Evolutionary conservation across 2,797 vertebrate genomes (phyloP).

Genomic region (Onychomys leucogaster): DNA sequence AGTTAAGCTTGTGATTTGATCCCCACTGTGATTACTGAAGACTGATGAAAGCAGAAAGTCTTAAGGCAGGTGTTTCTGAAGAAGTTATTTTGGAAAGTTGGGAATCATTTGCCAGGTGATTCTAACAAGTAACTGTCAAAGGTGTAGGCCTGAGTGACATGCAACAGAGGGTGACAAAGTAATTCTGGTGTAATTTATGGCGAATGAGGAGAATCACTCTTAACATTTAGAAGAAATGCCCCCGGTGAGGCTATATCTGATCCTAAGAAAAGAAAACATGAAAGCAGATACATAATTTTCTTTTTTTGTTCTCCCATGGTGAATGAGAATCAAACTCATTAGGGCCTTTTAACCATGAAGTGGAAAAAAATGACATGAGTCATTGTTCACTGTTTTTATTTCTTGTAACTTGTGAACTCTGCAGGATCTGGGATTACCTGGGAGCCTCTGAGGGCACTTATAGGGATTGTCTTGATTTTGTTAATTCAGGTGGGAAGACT

Average conservation of each 20-base stretch:
- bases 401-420: background rate
- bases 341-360: background rate
- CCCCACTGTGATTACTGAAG: background rate
- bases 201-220: background rate
- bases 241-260: background rate
- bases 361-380: background rate
- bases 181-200: constrained; percentile 42
- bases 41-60: background rate
- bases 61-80: background rate
- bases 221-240: constrained; percentile 36
- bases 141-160: background rate
- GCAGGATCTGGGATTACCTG: background rate
- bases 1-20: background rate
- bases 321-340: background rate
- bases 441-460: too few relatives aligned
- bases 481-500: background rate
- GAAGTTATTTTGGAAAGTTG: background rate
- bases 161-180: background rate
- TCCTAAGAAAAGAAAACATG: constrained; percentile 32
- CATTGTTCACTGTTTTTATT: background rate
- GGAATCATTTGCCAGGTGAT: background rate
- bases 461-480: background rate
- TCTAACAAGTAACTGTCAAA: constrained; percentile 28
- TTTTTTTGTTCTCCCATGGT: background rate
- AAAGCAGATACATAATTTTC: constrained; percentile 15